Evolutionary conservation across 2,113 vertebrate genomes (phyloP).

Genomic region (Hippocampus zosterae): DNA sequence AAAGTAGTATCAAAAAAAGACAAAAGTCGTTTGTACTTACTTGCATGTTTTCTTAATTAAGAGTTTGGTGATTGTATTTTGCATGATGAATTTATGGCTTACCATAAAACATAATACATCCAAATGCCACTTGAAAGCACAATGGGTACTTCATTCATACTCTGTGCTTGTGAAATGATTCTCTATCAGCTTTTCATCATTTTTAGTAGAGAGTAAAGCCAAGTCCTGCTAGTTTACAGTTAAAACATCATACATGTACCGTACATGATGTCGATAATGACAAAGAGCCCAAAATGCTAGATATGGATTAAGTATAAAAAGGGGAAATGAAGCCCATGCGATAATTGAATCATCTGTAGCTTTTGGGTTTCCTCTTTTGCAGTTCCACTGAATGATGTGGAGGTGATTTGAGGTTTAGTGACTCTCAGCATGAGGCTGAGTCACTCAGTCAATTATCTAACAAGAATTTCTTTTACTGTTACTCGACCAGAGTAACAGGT

Average conservation of each 20-base stretch:
- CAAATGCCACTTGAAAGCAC: not conserved
- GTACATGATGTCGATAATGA: too few species aligned
- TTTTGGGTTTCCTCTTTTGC: slow-evolving; percentile 3
- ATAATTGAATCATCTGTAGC: slow-evolving; percentile 38
- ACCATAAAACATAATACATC: not conserved
- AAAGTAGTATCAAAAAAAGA: too few species aligned
- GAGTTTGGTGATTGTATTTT: not conserved
- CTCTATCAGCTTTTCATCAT: not conserved
- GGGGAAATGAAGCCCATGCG: slow-evolving; percentile 49
- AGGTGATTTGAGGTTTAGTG: slow-evolving; percentile 34
- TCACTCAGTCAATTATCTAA: slow-evolving; percentile 32
- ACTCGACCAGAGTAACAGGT: not conserved
- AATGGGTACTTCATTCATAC: not conserved
- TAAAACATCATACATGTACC: not conserved
- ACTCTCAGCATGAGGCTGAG: slow-evolving; percentile 2
- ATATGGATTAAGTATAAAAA: slow-evolving; percentile 25
- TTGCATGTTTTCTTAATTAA: not conserved
- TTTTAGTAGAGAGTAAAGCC: not conserved
- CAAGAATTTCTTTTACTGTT: slow-evolving; percentile 5
- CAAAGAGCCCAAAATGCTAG: not conserved
- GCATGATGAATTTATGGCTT: not conserved
- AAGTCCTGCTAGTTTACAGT: not conserved
- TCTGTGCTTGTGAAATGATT: slow-evolving; percentile 9
- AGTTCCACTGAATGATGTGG: not conserved
- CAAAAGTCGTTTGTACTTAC: too few species aligned